Conservation (phyloP, 2,888 invertebrate genomes). For the Seira sanloemensis region DNA sequence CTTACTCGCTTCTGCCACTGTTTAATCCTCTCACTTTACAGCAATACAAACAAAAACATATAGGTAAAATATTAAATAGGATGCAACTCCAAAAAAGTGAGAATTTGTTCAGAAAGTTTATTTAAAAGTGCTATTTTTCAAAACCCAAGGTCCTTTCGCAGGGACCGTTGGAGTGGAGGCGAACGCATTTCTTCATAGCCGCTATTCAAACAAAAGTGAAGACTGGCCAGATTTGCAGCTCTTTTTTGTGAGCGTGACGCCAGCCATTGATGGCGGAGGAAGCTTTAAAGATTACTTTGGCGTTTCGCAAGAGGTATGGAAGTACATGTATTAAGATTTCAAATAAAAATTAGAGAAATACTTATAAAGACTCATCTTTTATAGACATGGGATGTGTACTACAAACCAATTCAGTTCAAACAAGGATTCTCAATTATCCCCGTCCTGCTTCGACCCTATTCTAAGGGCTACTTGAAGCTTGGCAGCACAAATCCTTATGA, state of each 20-base stretch:
- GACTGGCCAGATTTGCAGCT: conserved; percentile 70
- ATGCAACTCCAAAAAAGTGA: no score
- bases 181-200: conserved; percentile 67
- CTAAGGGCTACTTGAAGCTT: conserved; percentile 56
- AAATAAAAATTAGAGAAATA: neutral
- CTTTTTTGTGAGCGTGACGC: conserved; percentile 66
- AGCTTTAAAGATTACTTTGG: conserved; percentile 68
- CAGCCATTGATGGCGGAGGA: conserved; percentile 67
- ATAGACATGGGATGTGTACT: conserved; percentile 68
- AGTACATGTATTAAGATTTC: neutral
- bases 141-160: conserved; percentile 79
- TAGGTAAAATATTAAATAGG: no score
- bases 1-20: conserved; percentile 61
- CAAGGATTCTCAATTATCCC: conserved; percentile 67
- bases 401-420: conserved; percentile 65
- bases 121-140: no score
- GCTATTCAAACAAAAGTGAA: conserved; percentile 50
- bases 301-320: conserved; percentile 52
- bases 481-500: conserved; percentile 58
- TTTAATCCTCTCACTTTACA: conserved; percentile 61
- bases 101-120: no score
- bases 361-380: neutral
- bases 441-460: conserved; percentile 61
- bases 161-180: conserved; percentile 89
- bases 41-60: conserved; percentile 63